These are phyloP conservation scores for Brachirus orientalis DNA, from an alignment of 2,113 vertebrate species.

Conservation along the genomic window DNA sequence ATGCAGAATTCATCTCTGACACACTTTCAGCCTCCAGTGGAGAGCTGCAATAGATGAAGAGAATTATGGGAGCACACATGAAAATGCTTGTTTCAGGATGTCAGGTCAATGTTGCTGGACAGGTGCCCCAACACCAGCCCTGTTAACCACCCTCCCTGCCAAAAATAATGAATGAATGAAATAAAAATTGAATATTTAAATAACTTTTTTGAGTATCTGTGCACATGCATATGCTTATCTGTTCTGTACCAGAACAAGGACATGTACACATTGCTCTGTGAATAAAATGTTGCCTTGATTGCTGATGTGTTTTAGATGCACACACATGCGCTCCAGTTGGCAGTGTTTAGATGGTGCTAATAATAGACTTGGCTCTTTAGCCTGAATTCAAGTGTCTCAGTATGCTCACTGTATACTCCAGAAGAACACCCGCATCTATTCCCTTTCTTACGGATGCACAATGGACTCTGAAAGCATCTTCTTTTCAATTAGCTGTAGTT, in stretches of 20 bases:
- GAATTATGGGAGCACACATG: conserved; percentile 20
- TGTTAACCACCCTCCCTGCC: conserved; percentile 3
- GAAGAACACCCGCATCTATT: conserved; percentile 18
- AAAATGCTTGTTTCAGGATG: conserved; percentile 14
- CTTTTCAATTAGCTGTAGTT: conserved; percentile 13
- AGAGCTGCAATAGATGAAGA: conserved; percentile 25
- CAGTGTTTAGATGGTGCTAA: conserved; percentile 52
- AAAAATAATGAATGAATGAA: conserved; percentile 53
- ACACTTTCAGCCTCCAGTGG: conserved; percentile 59
- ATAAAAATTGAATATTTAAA: no score
- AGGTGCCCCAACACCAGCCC: neutral
- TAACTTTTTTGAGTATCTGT: conserved; percentile 3
- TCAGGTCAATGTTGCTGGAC: conserved; percentile 30
- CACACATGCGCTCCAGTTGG: conserved; percentile 54
- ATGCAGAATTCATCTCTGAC: conserved; percentile 70
- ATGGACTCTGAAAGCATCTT: conserved; percentile 24
- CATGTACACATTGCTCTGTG: conserved; percentile 27
- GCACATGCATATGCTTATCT: conserved; percentile 10
- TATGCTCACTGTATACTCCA: conserved; percentile 11
- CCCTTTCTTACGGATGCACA: conserved; percentile 1
- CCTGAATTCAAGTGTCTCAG: conserved; percentile 40
- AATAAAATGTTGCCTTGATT: conserved; percentile 8
- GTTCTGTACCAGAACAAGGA: conserved; percentile 38
- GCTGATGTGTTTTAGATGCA: conserved; percentile 24
- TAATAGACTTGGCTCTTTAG: conserved; percentile 57